Percentiles rank a stretch among this genome's conserved stretches.
Conservation (phyloP, 2,113 vertebrate species). For the Petromus typicus region DNA sequence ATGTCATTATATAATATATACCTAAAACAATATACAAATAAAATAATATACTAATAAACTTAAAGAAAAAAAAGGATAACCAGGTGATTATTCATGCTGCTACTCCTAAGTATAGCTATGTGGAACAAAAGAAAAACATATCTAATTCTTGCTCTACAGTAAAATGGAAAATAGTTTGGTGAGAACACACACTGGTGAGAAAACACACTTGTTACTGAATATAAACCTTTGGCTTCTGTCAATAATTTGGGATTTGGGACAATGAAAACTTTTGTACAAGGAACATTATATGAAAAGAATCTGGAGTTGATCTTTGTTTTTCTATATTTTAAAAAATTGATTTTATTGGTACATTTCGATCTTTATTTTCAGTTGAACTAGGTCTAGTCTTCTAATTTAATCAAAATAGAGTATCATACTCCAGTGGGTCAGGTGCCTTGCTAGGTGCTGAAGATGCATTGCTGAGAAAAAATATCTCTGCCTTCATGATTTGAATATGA, state of each 20-base stretch:
- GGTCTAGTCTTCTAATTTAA: not conserved
- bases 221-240: slow-evolving; percentile 32
- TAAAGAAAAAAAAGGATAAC: not conserved
- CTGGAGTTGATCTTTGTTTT: slow-evolving; percentile 13
- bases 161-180: slow-evolving; percentile 37
- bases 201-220: slow-evolving; percentile 22
- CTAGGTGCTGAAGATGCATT: not conserved
- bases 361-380: not conserved
- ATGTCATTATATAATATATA: too few species aligned
- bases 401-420: not conserved
- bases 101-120: not conserved
- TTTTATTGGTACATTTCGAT: not conserved
- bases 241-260: slow-evolving; percentile 28
- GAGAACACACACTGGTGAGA: slow-evolving; percentile 34
- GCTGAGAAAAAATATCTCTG: not conserved
- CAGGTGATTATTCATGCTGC: not conserved
- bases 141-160: not conserved
- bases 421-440: not conserved
- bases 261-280: not conserved
- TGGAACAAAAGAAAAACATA: not conserved
- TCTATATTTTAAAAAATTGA: not conserved
- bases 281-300: slow-evolving; percentile 17
- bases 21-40: too few species aligned
- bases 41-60: too few species aligned
- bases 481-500: not conserved